Evolutionary conservation across 1,140 invertebrate species (phyloP).

Genomic region (Phymastichus coffea): DNA sequence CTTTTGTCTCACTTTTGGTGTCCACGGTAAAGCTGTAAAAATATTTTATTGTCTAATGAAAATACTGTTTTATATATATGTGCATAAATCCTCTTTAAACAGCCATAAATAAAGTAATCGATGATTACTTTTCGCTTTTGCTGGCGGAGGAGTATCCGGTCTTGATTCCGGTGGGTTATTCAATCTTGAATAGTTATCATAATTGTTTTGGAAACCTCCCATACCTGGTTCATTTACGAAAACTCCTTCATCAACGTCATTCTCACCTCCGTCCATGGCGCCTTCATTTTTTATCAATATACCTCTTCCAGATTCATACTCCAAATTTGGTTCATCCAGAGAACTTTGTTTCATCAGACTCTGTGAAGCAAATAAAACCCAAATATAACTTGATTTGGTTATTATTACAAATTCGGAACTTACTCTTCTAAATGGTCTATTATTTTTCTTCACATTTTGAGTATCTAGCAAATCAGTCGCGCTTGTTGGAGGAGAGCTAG

Average conservation of each 20-base stretch:
- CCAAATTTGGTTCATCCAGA: constrained; percentile 76
- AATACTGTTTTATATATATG: not conserved
- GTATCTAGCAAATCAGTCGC: constrained; percentile 89
- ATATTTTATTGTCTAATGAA: constrained; percentile 8
- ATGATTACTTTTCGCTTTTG: constrained; percentile 45
- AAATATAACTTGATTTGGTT: constrained; percentile 29
- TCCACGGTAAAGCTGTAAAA: constrained; percentile 80
- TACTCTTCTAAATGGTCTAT: constrained; percentile 64
- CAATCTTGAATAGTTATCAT: constrained; percentile 41
- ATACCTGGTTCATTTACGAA: constrained; percentile 34
- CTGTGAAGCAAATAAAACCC: constrained; percentile 48
- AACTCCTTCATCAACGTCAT: constrained; percentile 37
- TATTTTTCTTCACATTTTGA: constrained; percentile 76
- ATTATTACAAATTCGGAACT: constrained; percentile 28
- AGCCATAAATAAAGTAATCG: constrained; percentile 10
- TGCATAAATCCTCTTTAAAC: not conserved
- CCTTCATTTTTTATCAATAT: constrained; percentile 50
- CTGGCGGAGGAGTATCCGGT: constrained; percentile 54
- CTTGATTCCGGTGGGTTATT: constrained; percentile 44
- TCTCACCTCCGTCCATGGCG: constrained; percentile 53
- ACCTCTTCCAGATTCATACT: constrained; percentile 36
- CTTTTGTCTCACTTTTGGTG: constrained; percentile 92
- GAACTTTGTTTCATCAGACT: constrained; percentile 92
- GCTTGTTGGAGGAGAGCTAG: constrained; percentile 91
- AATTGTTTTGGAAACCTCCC: constrained; percentile 40